Percentiles rank a stretch among this genome's conserved stretches.
Conservation (phyloP, 1,140 invertebrate species). For the Portunus trituberculatus region DNA sequence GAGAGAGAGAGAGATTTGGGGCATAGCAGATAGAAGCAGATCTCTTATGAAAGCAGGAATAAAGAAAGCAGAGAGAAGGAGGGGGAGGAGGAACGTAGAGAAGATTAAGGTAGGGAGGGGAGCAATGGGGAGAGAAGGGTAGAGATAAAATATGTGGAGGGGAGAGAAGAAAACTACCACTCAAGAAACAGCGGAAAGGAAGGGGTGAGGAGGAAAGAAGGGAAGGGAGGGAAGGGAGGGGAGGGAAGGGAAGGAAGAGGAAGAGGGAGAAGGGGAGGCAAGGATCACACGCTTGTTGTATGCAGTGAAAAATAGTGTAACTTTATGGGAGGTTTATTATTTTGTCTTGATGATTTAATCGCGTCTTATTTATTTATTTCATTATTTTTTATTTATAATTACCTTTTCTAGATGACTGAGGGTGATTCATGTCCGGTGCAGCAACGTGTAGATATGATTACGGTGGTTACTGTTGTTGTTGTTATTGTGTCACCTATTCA, state of each 20-base stretch:
- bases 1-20: constrained; percentile 32
- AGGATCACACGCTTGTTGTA: too few relatives aligned
- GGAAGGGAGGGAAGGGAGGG: not conserved
- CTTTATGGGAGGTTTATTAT: too few relatives aligned
- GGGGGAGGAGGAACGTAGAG: not conserved
- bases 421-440: too few relatives aligned
- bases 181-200: not conserved
- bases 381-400: too few relatives aligned
- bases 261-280: not conserved
- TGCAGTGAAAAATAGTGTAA: too few relatives aligned
- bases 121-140: not conserved
- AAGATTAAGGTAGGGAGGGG: not conserved
- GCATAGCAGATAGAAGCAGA: not conserved
- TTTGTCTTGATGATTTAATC: too few relatives aligned
- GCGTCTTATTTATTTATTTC: too few relatives aligned
- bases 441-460: too few relatives aligned
- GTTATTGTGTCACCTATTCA: too few relatives aligned
- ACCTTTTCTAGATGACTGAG: too few relatives aligned
- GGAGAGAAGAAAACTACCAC: constrained; percentile 1
- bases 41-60: not conserved
- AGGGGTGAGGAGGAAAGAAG: not conserved
- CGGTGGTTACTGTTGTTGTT: too few relatives aligned
- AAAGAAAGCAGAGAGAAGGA: constrained; percentile 3
- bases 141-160: constrained; percentile 23
- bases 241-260: not conserved